These are phyloP conservation scores for Distichodus sexfasciatus DNA, from an alignment of 2,797 vertebrate genomes.

Conservation along the genomic window DNA sequence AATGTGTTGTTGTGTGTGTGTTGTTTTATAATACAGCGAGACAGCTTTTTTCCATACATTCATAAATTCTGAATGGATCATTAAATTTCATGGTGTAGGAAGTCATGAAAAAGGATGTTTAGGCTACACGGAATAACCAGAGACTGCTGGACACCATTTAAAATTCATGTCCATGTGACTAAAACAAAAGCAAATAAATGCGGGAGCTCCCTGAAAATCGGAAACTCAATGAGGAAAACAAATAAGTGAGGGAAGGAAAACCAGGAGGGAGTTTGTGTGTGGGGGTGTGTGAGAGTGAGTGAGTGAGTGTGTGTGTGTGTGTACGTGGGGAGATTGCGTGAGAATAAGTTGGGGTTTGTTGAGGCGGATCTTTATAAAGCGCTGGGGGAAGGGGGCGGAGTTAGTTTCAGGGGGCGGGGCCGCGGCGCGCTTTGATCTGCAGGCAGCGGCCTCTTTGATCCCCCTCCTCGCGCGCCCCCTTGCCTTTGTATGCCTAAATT, in stretches of 20 bases:
- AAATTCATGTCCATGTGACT: too few species aligned
- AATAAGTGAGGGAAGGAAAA: slow-evolving; percentile 39
- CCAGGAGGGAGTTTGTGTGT: slow-evolving; percentile 33
- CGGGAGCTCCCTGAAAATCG: background rate
- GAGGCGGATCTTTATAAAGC: slow-evolving; percentile 81
- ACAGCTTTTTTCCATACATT: too few species aligned
- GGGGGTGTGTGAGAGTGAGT: too few species aligned
- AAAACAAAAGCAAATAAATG: slow-evolving; percentile 9
- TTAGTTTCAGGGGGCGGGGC: slow-evolving; percentile 77
- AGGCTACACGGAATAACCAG: background rate
- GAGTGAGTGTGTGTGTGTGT: background rate
- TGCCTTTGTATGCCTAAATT: slow-evolving; percentile 98
- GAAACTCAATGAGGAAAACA: slow-evolving; percentile 31
- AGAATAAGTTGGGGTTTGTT: slow-evolving; percentile 69
- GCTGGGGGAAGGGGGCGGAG: slow-evolving; percentile 83
- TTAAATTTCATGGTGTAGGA: background rate
- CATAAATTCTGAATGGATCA: too few species aligned
- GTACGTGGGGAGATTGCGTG: slow-evolving; percentile 67
- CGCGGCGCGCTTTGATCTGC: slow-evolving; percentile 92
- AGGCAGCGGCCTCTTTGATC: slow-evolving; percentile 91
- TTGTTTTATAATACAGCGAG: too few species aligned
- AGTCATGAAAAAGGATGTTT: background rate
- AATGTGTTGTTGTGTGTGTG: too few species aligned
- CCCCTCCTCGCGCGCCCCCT: slow-evolving; percentile 48
- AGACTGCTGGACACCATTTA: too few species aligned